Percentiles rank a stretch among this genome's conserved stretches.
phyloP scores from a whole-genome alignment of 53 echinoderm and acorn worm species.

The Holothuria scabra region DNA sequence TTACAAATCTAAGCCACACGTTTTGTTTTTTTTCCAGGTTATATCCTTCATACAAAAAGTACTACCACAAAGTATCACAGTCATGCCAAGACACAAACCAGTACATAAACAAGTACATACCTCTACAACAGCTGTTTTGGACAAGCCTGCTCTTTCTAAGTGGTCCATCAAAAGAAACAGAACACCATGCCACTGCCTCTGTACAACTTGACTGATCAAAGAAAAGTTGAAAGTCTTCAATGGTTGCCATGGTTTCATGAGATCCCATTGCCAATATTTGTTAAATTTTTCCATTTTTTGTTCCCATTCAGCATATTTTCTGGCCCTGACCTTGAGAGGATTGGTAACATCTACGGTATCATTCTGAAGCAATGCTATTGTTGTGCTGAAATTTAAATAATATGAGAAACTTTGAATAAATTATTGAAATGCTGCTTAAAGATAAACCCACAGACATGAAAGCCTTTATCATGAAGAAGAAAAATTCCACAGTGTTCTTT shows the following conservation, averaged over 20 bases:
- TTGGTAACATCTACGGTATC: slow-evolving; percentile 40
- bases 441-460: too few relatives aligned
- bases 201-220: slow-evolving; percentile 77
- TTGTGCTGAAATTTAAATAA: slow-evolving; percentile 18
- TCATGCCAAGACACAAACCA: too few relatives aligned
- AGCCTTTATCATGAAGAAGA: too few relatives aligned
- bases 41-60: too few relatives aligned
- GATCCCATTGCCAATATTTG: slow-evolving; percentile 88
- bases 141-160: slow-evolving; percentile 65
- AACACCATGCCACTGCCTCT: slow-evolving; percentile 93
- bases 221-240: slow-evolving; percentile 58
- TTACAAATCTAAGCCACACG: too few relatives aligned
- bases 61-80: too few relatives aligned
- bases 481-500: too few relatives aligned
- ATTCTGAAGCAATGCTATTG: slow-evolving; percentile 45
- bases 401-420: too few relatives aligned
- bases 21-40: too few relatives aligned
- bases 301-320: slow-evolving; percentile 57
- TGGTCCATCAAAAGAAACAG: slow-evolving; percentile 88
- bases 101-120: neutral
- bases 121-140: slow-evolving; percentile 48
- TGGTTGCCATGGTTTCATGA: slow-evolving; percentile 59
- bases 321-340: slow-evolving; percentile 44
- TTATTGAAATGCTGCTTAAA: too few relatives aligned
- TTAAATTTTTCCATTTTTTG: slow-evolving; percentile 55